Percentiles rank a stretch among this genome's conserved stretches.
Conservation (phyloP, 2,113 vertebrate species). For the Psettodes erumei region DNA sequence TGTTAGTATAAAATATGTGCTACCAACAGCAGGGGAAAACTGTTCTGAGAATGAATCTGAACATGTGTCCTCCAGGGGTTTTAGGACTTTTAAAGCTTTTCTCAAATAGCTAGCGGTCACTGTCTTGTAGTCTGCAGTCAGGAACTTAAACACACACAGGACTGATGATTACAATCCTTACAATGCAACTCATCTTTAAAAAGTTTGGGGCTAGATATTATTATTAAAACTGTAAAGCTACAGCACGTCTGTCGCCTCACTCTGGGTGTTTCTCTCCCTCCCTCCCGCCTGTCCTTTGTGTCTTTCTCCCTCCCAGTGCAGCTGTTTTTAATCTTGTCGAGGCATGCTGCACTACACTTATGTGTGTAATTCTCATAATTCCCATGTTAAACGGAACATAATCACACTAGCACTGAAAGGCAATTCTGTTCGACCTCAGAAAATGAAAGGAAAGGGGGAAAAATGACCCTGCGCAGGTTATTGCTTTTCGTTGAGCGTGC, state of each 20-base stretch:
- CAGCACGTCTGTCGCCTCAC: constrained; percentile 24
- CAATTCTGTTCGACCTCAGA: constrained; percentile 71
- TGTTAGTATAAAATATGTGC: constrained; percentile 49
- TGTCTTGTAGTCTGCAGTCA: constrained; percentile 2
- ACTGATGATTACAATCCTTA: constrained; percentile 19
- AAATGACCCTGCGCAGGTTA: constrained; percentile 71
- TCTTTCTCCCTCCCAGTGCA: constrained; percentile 40
- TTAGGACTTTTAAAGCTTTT: neutral
- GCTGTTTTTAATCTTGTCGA: constrained; percentile 73
- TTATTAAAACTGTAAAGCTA: constrained; percentile 64
- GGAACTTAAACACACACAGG: constrained; percentile 9
- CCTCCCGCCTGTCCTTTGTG: neutral
- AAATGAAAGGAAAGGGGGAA: constrained; percentile 70
- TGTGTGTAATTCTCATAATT: constrained; percentile 74
- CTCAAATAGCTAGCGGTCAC: constrained; percentile 25
- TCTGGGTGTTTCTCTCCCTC: neutral
- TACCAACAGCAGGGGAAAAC: constrained; percentile 20
- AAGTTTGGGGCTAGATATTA: constrained; percentile 44
- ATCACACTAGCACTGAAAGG: constrained; percentile 71
- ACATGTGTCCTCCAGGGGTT: neutral
- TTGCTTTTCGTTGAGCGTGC: constrained; percentile 80
- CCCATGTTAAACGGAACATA: constrained; percentile 77
- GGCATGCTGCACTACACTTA: constrained; percentile 45
- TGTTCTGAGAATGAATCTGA: constrained; percentile 19
- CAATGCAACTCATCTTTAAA: constrained; percentile 15